A percentile compares a stretch with the other conserved stretches of the same genome.
Evolutionary conservation across 2,888 invertebrate species (phyloP).

Genomic region (Pheosia tremula): DNA sequence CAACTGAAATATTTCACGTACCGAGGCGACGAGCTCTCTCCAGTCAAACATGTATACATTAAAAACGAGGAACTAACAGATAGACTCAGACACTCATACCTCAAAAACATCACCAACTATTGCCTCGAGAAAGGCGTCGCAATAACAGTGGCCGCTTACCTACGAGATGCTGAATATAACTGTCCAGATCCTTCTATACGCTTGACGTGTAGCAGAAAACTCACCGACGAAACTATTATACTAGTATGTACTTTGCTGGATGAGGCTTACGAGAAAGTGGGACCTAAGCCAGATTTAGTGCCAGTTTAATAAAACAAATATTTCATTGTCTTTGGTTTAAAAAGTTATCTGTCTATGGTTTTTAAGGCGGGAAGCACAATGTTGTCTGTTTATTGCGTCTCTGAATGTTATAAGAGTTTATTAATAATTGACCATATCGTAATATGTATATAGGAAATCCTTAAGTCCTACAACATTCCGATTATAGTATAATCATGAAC

Average conservation of each 20-base stretch:
- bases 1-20: slow-evolving; percentile 77
- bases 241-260: slow-evolving; percentile 63
- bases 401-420: no score
- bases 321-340: slow-evolving; percentile 6
- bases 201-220: slow-evolving; percentile 86
- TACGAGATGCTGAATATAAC: slow-evolving; percentile 86
- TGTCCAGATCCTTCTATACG: slow-evolving; percentile 90
- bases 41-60: slow-evolving; percentile 90
- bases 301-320: slow-evolving; percentile 29
- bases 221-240: slow-evolving; percentile 86
- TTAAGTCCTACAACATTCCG: no score
- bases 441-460: no score
- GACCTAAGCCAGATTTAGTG: slow-evolving; percentile 61
- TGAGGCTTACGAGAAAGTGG: slow-evolving; percentile 70
- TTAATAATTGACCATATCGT: no score
- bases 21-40: slow-evolving; percentile 86
- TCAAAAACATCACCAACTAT: slow-evolving; percentile 86
- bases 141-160: slow-evolving; percentile 87
- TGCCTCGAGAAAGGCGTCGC: slow-evolving; percentile 88
- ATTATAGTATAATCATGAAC: no score
- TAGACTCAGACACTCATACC: slow-evolving; percentile 77
- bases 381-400: neutral
- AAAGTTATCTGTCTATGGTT: neutral
- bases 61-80: slow-evolving; percentile 74
- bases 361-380: neutral